These are phyloP conservation scores for Sandelia bainsii DNA, from an alignment of 2,797 vertebrate species.

Conservation along the genomic window DNA sequence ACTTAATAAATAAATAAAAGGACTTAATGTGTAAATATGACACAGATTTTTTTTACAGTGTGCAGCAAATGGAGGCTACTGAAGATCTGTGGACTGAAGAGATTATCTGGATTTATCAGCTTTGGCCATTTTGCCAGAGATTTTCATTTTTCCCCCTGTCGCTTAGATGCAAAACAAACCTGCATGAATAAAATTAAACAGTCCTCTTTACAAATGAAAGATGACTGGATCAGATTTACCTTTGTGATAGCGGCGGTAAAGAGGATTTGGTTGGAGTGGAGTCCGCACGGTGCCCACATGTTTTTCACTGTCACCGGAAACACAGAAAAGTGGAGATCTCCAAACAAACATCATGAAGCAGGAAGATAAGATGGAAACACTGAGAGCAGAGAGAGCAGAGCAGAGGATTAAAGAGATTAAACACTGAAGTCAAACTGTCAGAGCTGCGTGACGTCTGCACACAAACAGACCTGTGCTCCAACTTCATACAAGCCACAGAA, in stretches of 20 bases:
- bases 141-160: conserved; percentile 44
- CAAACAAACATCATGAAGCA: conserved; percentile 72
- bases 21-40: neutral
- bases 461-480: conserved; percentile 18
- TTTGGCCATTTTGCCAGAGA: conserved; percentile 71
- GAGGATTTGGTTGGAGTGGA: conserved; percentile 73
- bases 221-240: conserved; percentile 65
- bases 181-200: conserved; percentile 56
- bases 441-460: conserved; percentile 31
- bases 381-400: conserved; percentile 36
- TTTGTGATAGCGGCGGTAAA: conserved; percentile 56
- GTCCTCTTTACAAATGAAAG: conserved; percentile 43
- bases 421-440: conserved; percentile 55
- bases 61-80: conserved; percentile 28
- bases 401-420: conserved; percentile 71
- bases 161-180: conserved; percentile 64
- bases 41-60: conserved; percentile 45
- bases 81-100: conserved; percentile 69
- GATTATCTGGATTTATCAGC: conserved; percentile 77
- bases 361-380: conserved; percentile 64
- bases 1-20: neutral
- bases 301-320: conserved; percentile 48
- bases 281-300: conserved; percentile 37
- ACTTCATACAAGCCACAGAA: neutral
- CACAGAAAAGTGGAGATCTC: conserved; percentile 48